These are phyloP conservation scores for Drosophila gunungcola DNA, from an alignment of 1,140 invertebrate species.

Conservation along the genomic window DNA sequence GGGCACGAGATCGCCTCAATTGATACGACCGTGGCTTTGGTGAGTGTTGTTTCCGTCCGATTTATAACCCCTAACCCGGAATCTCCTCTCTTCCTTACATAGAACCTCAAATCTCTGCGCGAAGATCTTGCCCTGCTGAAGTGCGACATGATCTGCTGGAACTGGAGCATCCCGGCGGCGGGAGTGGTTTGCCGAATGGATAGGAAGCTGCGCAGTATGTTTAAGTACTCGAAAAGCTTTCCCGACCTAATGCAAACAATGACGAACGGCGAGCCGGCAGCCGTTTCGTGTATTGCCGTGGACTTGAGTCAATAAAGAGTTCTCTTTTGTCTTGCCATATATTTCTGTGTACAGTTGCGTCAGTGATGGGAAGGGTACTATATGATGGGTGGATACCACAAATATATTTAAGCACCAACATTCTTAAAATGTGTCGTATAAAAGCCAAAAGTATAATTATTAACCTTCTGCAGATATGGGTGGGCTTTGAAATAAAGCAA, in stretches of 20 bases:
- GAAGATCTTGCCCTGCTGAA: conserved; percentile 67
- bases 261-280: conserved; percentile 1
- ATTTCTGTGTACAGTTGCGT: conserved; percentile 13
- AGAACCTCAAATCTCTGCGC: conserved; percentile 73
- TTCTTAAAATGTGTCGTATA: too few species aligned
- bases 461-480: too few species aligned
- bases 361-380: neutral
- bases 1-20: conserved; percentile 87
- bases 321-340: conserved; percentile 12
- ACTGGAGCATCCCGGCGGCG: conserved; percentile 74
- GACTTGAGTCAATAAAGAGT: conserved; percentile 29
- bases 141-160: conserved; percentile 80
- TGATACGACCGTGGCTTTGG: conserved; percentile 88
- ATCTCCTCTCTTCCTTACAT: neutral
- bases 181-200: conserved; percentile 79
- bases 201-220: conserved; percentile 61
- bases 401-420: too few species aligned
- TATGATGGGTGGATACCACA: neutral
- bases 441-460: too few species aligned
- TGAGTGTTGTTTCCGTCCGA: conserved; percentile 51
- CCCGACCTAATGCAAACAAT: conserved; percentile 59
- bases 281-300: conserved; percentile 11
- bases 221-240: conserved; percentile 65
- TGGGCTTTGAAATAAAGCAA: too few species aligned
- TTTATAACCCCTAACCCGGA: neutral